These are phyloP conservation scores for Polymixis lichenea DNA, from an alignment of 2,888 invertebrate genomes.

Conservation along the genomic window DNA sequence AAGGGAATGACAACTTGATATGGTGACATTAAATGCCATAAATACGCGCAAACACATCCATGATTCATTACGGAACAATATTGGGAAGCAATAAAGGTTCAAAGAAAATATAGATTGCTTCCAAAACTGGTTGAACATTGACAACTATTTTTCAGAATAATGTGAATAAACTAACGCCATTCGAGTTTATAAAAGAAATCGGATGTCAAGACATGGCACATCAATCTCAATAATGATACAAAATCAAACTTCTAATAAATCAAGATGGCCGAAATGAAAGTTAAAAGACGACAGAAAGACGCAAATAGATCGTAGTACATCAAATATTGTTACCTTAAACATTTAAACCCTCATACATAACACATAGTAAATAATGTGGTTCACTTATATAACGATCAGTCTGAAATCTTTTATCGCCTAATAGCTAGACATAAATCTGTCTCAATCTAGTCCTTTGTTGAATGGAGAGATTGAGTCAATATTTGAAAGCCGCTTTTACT, in stretches of 20 bases:
- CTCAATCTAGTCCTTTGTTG: constrained; percentile 54
- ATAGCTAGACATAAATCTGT: constrained; percentile 59
- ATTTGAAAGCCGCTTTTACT: constrained; percentile 53
- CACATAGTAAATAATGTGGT: constrained; percentile 33
- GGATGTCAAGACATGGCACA: background rate
- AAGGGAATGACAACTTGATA: constrained; percentile 45
- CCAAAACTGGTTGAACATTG: too few species aligned
- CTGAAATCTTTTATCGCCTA: constrained; percentile 50
- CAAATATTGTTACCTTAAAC: constrained; percentile 43
- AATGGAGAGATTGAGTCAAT: constrained; percentile 27
- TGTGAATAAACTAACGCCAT: background rate
- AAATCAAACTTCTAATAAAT: constrained; percentile 71
- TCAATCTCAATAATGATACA: constrained; percentile 13
- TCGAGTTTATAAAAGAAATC: constrained; percentile 10
- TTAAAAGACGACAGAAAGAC: constrained; percentile 71
- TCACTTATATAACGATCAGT: constrained; percentile 42
- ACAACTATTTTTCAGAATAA: background rate
- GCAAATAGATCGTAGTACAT: constrained; percentile 33
- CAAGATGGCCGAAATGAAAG: constrained; percentile 80
- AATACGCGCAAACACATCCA: background rate
- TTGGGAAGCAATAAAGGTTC: background rate
- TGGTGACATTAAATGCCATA: constrained; percentile 22
- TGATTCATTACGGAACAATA: background rate
- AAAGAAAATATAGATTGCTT: background rate
- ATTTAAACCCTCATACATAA: constrained; percentile 45